Conservation (phyloP, 2,888 invertebrate species). For the Siphlonurus alternatus region DNA sequence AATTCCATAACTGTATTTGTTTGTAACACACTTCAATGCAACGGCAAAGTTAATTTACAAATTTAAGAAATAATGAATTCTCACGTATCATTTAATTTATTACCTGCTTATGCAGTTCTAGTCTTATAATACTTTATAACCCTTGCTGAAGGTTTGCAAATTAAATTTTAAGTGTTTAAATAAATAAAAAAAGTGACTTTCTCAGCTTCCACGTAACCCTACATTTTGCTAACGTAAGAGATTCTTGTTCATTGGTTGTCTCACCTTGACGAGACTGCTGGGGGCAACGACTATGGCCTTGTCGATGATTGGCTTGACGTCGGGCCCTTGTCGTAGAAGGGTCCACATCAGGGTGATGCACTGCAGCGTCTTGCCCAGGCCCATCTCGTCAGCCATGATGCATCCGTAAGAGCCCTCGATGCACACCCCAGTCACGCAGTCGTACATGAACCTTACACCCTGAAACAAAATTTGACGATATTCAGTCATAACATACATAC, state of each 20-base stretch:
- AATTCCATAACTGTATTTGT: background rate
- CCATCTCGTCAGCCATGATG: slow-evolving; percentile 99
- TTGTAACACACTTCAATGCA: background rate
- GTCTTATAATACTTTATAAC: too few species aligned
- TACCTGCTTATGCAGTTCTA: too few species aligned
- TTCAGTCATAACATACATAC: background rate
- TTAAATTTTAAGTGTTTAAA: too few species aligned
- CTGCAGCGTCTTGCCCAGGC: slow-evolving; percentile 92
- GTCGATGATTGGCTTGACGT: slow-evolving; percentile 73
- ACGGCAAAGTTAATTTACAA: background rate
- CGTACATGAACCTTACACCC: slow-evolving; percentile 98
- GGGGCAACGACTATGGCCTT: slow-evolving; percentile 95
- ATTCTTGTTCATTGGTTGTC: slow-evolving; percentile 1
- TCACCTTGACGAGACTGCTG: slow-evolving; percentile 80
- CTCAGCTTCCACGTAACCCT: too few species aligned
- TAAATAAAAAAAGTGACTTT: slow-evolving; percentile 1
- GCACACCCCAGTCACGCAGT: slow-evolving; percentile 87
- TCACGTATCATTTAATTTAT: too few species aligned
- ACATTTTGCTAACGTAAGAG: background rate
- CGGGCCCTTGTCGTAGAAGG: slow-evolving; percentile 78
- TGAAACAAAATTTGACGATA: slow-evolving; percentile 19
- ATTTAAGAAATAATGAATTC: too few species aligned
- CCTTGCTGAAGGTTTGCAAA: too few species aligned
- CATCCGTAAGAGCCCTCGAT: slow-evolving; percentile 81
- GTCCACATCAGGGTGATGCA: slow-evolving; percentile 96